Base-by-base conservation (phyloP, 1,140 invertebrate species). In the Drosophila grimshawi region DNA sequence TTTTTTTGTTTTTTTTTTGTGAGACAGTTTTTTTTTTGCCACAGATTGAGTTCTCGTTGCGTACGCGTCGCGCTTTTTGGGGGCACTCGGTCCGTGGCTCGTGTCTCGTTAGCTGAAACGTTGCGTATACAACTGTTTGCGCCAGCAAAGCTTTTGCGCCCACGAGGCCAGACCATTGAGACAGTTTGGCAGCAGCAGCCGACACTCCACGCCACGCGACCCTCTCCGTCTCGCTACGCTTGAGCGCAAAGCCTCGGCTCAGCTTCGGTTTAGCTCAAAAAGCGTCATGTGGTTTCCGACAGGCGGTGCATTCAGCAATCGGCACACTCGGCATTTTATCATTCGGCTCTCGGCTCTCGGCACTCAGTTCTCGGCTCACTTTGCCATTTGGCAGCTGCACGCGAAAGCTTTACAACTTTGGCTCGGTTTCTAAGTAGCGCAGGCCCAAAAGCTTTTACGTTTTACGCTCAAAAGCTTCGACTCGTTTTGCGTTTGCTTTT, bases 51-150 rank as follows among this genome's bases (percentile, higher is more conserved):
- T 52, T 74, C 62, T 46, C 56, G 61, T 43, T 78, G 75, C 78
- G 80, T 78, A 78, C 72, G 72, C 90, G 85, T 88, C 75, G 82
- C 88, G 88, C 68, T 82, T 79, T 55, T 33, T 45, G 29, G 11
- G n/a, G 27, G 37, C 43, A 69, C 45, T 61, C 74, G 82, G 43
- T 91, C 85, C 89, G 89, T 91, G 71, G 66, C 77, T 80, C 79
- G 85, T 80, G 83, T 63, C 76, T 86, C 78, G 76, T 76, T 80
- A 80, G 90, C 90, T 91, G 56, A 76, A 90, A 79, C 90, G 90
- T 91, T 91, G 90, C 89, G 90, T 90, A 86, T 90, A 90, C 90
- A 91, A 91, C 85, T 91, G 86, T 76, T 72, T 70, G 80, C 82
- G 80, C 71, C 78, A 77, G 81, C 69, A 37, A 72, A 86, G 81